Evolutionary conservation across 2,113 vertebrate genomes (phyloP).

Genomic region (Pelvicachromis taeniatus): DNA sequence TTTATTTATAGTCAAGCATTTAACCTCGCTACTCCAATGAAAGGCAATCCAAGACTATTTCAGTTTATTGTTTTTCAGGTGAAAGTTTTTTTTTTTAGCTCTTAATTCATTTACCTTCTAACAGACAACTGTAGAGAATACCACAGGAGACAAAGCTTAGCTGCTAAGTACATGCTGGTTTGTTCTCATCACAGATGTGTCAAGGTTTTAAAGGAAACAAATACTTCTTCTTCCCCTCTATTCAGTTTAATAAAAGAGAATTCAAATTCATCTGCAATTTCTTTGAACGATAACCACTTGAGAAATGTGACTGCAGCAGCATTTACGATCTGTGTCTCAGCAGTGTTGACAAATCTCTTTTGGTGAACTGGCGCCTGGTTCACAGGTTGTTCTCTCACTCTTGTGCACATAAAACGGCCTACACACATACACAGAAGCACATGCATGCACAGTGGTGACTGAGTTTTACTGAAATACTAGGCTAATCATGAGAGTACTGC

Average conservation of each 20-base stretch:
- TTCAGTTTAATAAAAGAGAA: background rate
- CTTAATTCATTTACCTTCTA: background rate
- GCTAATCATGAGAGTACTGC: constrained; percentile 21
- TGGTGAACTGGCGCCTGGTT: background rate
- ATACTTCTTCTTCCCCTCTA: background rate
- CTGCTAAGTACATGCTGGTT: background rate
- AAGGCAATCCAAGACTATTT: background rate
- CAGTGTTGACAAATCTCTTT: background rate
- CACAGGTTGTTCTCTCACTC: background rate
- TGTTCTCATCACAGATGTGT: background rate
- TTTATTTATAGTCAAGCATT: background rate
- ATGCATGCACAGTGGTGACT: background rate
- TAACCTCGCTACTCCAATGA: background rate
- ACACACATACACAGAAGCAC: background rate
- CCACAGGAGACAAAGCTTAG: background rate
- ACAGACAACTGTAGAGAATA: background rate
- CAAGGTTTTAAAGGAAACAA: background rate
- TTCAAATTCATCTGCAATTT: background rate
- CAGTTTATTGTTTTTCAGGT: background rate
- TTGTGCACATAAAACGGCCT: background rate
- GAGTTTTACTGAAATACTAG: background rate
- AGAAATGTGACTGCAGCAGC: background rate
- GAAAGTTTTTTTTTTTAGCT: background rate
- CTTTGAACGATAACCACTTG: background rate
- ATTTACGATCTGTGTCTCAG: background rate